A percentile compares a stretch with the other conserved stretches of the same genome.
Conservation (phyloP, 2,113 vertebrate genomes). For the Chaenocephalus aceratus region DNA sequence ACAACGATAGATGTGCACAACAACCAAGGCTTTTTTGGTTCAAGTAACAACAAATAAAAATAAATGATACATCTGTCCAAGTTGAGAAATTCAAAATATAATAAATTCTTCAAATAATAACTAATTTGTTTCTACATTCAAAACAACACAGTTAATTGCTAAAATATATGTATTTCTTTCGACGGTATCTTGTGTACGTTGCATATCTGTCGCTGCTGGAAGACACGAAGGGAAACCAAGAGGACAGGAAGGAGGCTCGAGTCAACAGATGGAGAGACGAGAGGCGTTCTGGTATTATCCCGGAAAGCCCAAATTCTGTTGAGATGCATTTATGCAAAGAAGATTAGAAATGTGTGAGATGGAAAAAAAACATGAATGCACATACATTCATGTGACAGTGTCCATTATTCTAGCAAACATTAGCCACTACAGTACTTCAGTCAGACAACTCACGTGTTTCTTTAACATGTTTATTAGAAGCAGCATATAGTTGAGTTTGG, state of each 20-base stretch:
- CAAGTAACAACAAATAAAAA: too few species aligned
- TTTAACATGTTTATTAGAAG: too few species aligned
- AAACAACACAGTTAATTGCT: neutral
- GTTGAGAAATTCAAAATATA: too few species aligned
- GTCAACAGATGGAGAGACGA: slow-evolving; percentile 22
- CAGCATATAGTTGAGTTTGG: too few species aligned
- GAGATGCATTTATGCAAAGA: slow-evolving; percentile 44
- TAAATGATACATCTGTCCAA: too few species aligned
- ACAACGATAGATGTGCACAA: neutral
- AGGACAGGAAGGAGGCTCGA: neutral
- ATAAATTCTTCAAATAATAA: too few species aligned
- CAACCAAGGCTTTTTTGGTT: too few species aligned
- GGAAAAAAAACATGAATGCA: slow-evolving; percentile 3
- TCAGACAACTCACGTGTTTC: too few species aligned
- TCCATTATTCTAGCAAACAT: neutral
- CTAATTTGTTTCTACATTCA: too few species aligned
- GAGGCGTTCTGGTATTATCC: slow-evolving; percentile 42
- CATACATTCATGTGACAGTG: neutral
- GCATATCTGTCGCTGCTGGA: neutral
- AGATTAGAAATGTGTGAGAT: slow-evolving; percentile 44
- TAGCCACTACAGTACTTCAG: neutral
- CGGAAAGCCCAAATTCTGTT: slow-evolving; percentile 34
- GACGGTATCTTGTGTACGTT: neutral
- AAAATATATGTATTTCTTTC: neutral
- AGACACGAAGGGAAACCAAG: neutral